Evolutionary conservation across 2,113 vertebrate species (phyloP).

Genomic region (Thomomys bottae): DNA sequence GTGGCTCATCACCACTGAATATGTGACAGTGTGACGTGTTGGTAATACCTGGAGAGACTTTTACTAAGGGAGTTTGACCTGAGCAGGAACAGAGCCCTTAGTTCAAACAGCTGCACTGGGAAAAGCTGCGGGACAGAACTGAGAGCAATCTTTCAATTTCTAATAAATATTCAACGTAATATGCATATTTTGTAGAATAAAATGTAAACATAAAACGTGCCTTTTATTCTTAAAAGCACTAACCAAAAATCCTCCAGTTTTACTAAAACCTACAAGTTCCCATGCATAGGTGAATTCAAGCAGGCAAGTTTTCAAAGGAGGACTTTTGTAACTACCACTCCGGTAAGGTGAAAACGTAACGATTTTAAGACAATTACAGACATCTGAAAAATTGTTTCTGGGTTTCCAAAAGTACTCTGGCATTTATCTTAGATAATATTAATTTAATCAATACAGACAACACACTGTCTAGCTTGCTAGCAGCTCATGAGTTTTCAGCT

Average conservation of each 20-base stretch:
- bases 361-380: background rate
- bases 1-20: background rate
- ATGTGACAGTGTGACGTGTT: background rate
- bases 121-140: background rate
- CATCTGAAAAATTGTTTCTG: conserved; percentile 3
- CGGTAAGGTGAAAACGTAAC: background rate
- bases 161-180: too few relatives aligned
- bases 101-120: background rate
- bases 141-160: background rate
- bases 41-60: too few relatives aligned
- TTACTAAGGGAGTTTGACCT: too few relatives aligned
- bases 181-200: too few relatives aligned
- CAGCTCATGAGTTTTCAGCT: conserved; percentile 25
- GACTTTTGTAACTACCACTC: background rate
- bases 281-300: background rate
- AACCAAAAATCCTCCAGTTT: too few relatives aligned
- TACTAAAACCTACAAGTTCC: too few relatives aligned
- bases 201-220: too few relatives aligned
- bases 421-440: background rate
- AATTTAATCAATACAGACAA: conserved; percentile 14
- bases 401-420: background rate
- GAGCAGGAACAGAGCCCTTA: too few relatives aligned
- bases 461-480: background rate
- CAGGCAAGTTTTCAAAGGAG: conserved; percentile 27
- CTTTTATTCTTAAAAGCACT: too few relatives aligned